Evolutionary conservation across 1,140 invertebrate species (phyloP).

Genomic region (Trypoxylus dichotomus): DNA sequence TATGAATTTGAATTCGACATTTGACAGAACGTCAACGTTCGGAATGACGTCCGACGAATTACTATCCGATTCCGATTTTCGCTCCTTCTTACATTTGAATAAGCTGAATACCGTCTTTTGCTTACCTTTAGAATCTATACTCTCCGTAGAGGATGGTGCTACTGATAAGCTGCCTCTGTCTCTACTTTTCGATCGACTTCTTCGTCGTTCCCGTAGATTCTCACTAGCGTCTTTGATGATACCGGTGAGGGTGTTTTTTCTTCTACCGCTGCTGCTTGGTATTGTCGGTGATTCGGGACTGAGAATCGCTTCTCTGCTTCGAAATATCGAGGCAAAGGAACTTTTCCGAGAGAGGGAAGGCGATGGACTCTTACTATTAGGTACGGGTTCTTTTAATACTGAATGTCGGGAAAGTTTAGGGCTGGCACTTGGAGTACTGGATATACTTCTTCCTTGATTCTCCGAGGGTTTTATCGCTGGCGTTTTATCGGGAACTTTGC

Average conservation of each 20-base stretch:
- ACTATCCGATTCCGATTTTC: conserved; percentile 47
- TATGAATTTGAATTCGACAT: conserved; percentile 49
- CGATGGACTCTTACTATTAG: conserved; percentile 57
- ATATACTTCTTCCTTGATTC: conserved; percentile 53
- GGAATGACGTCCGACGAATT: conserved; percentile 53
- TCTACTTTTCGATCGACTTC: conserved; percentile 67
- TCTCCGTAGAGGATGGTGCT: conserved; percentile 48
- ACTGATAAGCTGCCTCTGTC: conserved; percentile 54
- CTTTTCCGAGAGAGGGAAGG: conserved; percentile 72
- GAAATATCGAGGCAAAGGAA: conserved; percentile 77
- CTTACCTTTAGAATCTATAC: conserved; percentile 55
- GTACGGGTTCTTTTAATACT: conserved; percentile 56
- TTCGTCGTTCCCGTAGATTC: conserved; percentile 49
- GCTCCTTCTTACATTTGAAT: conserved; percentile 58
- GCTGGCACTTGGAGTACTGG: conserved; percentile 46
- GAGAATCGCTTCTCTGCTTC: conserved; percentile 61
- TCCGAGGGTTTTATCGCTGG: conserved; percentile 52
- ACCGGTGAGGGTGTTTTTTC: conserved; percentile 46
- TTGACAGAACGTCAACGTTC: conserved; percentile 42
- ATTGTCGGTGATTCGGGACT: conserved; percentile 69
- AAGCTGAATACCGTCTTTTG: conserved; percentile 65
- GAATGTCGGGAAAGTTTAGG: conserved; percentile 50
- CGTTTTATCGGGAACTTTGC: conserved; percentile 50
- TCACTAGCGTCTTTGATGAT: conserved; percentile 51
- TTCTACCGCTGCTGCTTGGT: conserved; percentile 31